A percentile compares a stretch with the other conserved stretches of the same genome.
phyloP scores from a whole-genome alignment of 1,140 invertebrate species.

The Lutraria rhynchaena region DNA sequence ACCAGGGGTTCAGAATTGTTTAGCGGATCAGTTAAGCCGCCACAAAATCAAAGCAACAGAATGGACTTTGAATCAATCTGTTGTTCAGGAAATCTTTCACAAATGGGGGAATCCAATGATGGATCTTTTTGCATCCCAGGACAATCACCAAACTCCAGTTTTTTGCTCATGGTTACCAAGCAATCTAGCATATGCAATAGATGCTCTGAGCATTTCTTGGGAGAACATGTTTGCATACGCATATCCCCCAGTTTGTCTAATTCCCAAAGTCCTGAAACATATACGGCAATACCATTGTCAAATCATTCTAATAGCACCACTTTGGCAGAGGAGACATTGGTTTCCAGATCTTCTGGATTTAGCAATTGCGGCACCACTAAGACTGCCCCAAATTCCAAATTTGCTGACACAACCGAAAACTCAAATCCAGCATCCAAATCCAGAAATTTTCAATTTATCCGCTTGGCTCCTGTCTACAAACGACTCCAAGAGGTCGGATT shows the following conservation, averaged over 20 bases:
- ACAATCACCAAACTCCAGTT: slow-evolving; percentile 41
- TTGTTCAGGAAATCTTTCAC: slow-evolving; percentile 31
- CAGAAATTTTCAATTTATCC: slow-evolving; percentile 24
- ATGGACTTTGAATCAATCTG: background rate
- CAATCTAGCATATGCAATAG: slow-evolving; percentile 42
- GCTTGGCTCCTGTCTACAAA: slow-evolving; percentile 38
- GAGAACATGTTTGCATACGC: slow-evolving; percentile 49
- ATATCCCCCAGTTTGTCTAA: slow-evolving; percentile 25
- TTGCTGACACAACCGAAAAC: slow-evolving; percentile 4
- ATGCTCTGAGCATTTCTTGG: slow-evolving; percentile 59
- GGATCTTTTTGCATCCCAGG: slow-evolving; percentile 48
- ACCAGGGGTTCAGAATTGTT: background rate
- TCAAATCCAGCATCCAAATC: slow-evolving; percentile 27
- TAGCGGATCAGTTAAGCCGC: slow-evolving; percentile 3
- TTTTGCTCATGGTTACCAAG: slow-evolving; percentile 56
- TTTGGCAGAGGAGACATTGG: slow-evolving; percentile 13
- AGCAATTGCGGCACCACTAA: slow-evolving; percentile 1
- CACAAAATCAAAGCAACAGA: background rate
- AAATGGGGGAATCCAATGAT: slow-evolving; percentile 44
- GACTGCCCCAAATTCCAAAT: background rate
- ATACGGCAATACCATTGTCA: slow-evolving; percentile 25
- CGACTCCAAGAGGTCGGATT: slow-evolving; percentile 11
- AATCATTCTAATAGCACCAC: slow-evolving; percentile 27
- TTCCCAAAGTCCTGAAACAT: slow-evolving; percentile 7
- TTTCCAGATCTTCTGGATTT: background rate